phyloP scores from a whole-genome alignment of 2,797 vertebrate species.

The Clamator glandarius region DNA sequence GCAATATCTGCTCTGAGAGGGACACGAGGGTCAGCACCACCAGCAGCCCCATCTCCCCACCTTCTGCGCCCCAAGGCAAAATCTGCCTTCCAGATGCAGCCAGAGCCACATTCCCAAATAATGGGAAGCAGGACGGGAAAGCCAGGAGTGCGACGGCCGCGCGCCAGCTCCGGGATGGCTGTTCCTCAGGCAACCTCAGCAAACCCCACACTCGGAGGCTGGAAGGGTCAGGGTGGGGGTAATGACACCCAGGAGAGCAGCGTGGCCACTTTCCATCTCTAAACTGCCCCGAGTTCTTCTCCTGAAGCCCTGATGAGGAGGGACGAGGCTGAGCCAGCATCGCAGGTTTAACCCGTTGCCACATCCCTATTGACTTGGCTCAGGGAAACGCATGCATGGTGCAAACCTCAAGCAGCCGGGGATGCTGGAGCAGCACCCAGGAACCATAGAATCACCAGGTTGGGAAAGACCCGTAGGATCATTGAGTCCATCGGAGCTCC shows the following conservation, averaged over 20 bases:
- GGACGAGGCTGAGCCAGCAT: background rate
- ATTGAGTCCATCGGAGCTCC: too few species aligned
- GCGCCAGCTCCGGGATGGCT: background rate
- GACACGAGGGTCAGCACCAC: background rate
- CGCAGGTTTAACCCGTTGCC: background rate
- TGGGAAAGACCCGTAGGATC: too few species aligned
- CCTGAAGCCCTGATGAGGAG: background rate
- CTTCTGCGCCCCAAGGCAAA: background rate
- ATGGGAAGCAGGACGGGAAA: slow-evolving; percentile 41
- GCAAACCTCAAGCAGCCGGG: fast-evolving
- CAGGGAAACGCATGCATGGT: fast-evolving
- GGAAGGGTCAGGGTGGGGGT: background rate
- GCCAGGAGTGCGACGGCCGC: background rate
- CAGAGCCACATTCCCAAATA: slow-evolving; percentile 44
- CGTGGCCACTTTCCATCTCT: fast-evolving
- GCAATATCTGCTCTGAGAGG: fast-evolving
- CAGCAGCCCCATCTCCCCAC: background rate
- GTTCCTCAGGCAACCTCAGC: too few species aligned
- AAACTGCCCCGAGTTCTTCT: background rate
- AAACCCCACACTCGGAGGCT: background rate
- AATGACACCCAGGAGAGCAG: background rate
- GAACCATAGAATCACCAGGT: too few species aligned
- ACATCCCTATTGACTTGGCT: fast-evolving
- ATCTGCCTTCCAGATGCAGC: slow-evolving; percentile 45
- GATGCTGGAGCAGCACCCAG: background rate